A percentile compares a stretch with the other conserved stretches of the same genome.
Evolutionary conservation across 2,888 invertebrate species (phyloP).

Genomic region (Bursaphelenchus okinawaensis): DNA sequence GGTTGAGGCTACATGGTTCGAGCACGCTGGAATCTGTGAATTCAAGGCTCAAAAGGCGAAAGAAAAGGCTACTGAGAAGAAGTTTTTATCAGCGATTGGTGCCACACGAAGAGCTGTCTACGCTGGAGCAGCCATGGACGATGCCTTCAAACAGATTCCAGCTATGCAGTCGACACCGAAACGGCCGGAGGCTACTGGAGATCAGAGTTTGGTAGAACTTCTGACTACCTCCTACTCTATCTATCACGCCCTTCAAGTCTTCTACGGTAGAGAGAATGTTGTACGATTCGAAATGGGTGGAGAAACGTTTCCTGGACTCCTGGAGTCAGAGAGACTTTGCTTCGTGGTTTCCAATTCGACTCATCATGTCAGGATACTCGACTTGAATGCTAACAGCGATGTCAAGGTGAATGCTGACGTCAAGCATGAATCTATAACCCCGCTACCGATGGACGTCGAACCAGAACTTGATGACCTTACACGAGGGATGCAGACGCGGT

Average conservation of each 20-base stretch:
- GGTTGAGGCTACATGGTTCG: neutral
- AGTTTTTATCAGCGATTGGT: neutral
- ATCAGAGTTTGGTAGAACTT: neutral
- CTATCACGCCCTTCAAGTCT: neutral
- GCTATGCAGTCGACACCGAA: neutral
- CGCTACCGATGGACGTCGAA: neutral
- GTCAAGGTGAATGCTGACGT: neutral
- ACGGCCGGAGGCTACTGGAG: neutral
- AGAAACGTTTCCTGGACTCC: conserved; percentile 13
- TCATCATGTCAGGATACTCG: conserved; percentile 1
- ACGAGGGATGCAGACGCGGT: neutral
- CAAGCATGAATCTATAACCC: neutral
- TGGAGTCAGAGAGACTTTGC: conserved; percentile 15
- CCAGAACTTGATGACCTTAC: neutral
- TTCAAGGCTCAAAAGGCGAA: neutral
- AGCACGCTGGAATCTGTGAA: neutral
- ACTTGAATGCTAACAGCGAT: conserved; percentile 4
- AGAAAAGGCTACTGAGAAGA: neutral
- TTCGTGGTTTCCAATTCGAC: conserved; percentile 65
- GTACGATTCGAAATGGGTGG: conserved; percentile 12
- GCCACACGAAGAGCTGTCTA: neutral
- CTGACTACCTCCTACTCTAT: neutral
- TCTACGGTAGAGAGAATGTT: neutral
- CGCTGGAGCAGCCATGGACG: neutral
- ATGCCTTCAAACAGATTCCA: neutral